Evolutionary conservation across 2,797 vertebrate species (phyloP), one percentile per base, ranked within the genome.

Genomic region (Crocidura indochinensis): DNA sequence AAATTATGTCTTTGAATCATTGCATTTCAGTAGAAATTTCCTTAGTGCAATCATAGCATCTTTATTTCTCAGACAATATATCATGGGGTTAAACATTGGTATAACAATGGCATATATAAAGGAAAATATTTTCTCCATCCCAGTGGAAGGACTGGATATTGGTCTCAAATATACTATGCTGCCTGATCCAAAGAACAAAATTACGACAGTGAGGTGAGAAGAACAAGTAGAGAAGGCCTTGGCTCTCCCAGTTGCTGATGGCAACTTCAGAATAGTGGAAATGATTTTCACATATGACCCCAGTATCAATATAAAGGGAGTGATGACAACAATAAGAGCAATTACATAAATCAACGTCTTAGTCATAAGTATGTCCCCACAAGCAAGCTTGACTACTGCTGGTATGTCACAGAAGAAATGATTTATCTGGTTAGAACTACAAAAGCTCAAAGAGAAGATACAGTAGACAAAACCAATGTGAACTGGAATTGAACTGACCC

Each of bases 351-450:
- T 22, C n/a, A 87, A 2, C 22, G 78, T 81, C 51, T 94, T 72
- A 56, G 47, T 84, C 38, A 29, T 26, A 26, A 67, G 85, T 7
- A 81, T 90, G 17, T 95, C 51, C 26, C 90, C 84, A 53, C 88
- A 94, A 10, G 46, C 64, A 5, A 94, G 69, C 15, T 51, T n/a
- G 9, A 95, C 1, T 2, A 95, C n/a, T 60, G 91, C 83, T 75
- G 80, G 87, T 2, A 95, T 44, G 24, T 95, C 95, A 78, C 89
- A 95, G 60, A 95, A 94, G 62, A 93, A 93, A 29, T 95, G 88
- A 86, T 95, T 67, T 7, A 93, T 6, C 67, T 81, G 56, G 24
- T 92, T 93, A 24, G 56, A n/a, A 3, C 84, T 71, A 44, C 92
- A 96, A 62, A 96, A 96, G 2, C 64, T 56, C 1, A 88, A 31